These are phyloP conservation scores for Petromus typicus DNA, from an alignment of 2,113 vertebrate genomes.

Conservation along the genomic window DNA sequence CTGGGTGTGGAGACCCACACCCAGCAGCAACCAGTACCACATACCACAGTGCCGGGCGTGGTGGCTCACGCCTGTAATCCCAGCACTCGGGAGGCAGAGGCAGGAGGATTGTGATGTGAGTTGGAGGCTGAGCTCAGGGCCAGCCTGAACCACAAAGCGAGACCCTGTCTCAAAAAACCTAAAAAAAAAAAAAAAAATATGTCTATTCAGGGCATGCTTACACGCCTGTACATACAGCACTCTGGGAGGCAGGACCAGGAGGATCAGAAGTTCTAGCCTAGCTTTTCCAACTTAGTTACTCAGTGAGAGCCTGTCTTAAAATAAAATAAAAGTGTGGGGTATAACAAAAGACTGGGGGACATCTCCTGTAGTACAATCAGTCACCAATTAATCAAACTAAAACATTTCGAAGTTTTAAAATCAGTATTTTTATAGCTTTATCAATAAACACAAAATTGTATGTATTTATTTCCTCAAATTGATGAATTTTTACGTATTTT, in stretches of 20 bases:
- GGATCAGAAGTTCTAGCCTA: background rate
- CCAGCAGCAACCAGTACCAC: too few relatives aligned
- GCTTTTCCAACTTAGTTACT: background rate
- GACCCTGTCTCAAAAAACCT: too few relatives aligned
- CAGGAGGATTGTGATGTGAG: too few relatives aligned
- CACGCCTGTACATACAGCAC: background rate
- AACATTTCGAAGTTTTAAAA: background rate
- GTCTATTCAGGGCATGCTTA: too few relatives aligned
- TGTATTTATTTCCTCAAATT: background rate
- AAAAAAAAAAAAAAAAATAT: too few relatives aligned
- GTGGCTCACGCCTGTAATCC: too few relatives aligned
- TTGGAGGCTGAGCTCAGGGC: too few relatives aligned
- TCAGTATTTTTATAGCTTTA: background rate
- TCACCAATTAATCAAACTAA: background rate
- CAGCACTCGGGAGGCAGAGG: too few relatives aligned
- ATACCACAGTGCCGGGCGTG: too few relatives aligned
- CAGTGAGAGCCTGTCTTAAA: background rate
- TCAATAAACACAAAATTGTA: background rate
- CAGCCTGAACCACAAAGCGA: too few relatives aligned
- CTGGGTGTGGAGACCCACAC: too few relatives aligned
- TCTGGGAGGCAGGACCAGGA: background rate
- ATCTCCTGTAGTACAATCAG: background rate
- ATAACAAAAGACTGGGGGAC: background rate
- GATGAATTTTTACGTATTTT: background rate
- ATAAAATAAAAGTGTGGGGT: background rate